These are phyloP conservation scores for Drosophila burlai DNA, from an alignment of 1,140 invertebrate species.

Conservation along the genomic window DNA sequence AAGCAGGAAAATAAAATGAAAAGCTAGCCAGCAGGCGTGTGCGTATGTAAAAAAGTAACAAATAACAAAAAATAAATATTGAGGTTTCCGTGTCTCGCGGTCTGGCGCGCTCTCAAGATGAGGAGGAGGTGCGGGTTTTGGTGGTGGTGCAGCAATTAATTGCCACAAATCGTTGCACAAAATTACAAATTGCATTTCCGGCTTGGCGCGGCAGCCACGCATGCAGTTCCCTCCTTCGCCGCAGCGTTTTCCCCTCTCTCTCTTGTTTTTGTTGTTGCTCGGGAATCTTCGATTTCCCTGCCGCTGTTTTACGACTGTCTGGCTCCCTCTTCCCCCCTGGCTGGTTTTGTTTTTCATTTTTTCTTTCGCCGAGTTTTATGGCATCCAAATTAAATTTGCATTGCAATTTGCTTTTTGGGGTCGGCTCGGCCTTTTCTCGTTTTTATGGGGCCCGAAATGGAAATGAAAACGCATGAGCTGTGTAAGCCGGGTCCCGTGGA, in stretches of 20 bases:
- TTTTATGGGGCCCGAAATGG: constrained; percentile 52
- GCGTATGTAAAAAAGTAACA: constrained; percentile 31
- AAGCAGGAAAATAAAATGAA: constrained; percentile 18
- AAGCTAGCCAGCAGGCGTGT: not conserved
- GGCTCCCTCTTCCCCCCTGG: not conserved
- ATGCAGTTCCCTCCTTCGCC: constrained; percentile 26
- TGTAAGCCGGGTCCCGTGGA: constrained; percentile 42
- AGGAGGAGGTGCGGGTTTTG: not conserved
- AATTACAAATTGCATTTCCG: constrained; percentile 81
- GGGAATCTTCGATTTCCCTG: constrained; percentile 23
- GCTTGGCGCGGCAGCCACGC: constrained; percentile 65
- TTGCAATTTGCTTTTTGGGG: constrained; percentile 61
- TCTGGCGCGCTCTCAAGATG: constrained; percentile 59
- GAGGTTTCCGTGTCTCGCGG: constrained; percentile 78
- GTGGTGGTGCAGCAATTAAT: constrained; percentile 65
- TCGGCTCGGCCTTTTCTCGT: constrained; percentile 49
- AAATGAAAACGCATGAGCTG: constrained; percentile 61
- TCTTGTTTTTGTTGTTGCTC: not conserved
- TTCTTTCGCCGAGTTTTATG: constrained; percentile 50
- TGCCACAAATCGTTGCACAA: constrained; percentile 77
- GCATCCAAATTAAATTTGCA: constrained; percentile 79
- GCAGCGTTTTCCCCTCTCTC: not conserved
- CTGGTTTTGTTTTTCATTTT: constrained; percentile 2
- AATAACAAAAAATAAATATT: constrained; percentile 56
- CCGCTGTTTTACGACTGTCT: constrained; percentile 48